Evolutionary conservation across 1,140 invertebrate species (phyloP), one percentile per base, ranked within the genome.

Genomic region (Drosophila sulfurigaster): DNA sequence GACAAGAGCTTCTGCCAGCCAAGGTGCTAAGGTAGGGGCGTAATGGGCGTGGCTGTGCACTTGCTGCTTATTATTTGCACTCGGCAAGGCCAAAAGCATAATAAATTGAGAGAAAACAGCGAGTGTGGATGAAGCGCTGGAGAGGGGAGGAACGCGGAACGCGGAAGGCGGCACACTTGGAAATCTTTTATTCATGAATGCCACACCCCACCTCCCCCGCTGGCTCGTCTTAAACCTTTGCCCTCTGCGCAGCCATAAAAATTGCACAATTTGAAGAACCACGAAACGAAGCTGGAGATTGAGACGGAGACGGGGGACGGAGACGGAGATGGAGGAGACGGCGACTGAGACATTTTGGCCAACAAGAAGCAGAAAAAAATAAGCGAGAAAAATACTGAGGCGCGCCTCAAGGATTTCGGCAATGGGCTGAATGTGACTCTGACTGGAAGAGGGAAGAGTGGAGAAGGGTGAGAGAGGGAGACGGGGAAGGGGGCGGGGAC

Each of bases 141-240:
- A 3, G 20, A 20, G 3, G 20, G n/a, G n/a, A n/a, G n/a, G n/a
- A n/a, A n/a, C n/a, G n/a, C n/a, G n/a, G n/a, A n/a, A n/a, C n/a
- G n/a, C 10, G 56, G 43, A 8, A 20, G 57, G 59, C 71, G 51
- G 58, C 64, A 56, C 75, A 77, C 69, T 77, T 65, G 78, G 54
- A 89, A 89, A 89, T 89, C 85, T 89, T 89, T 89, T 89, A 89
- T 89, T 89, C 85, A 89, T 89, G 85, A 89, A 89, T 81, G 67
- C 66, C 70, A 45, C 67, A 32, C 59, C 54, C 43, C 48, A 16
- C 16, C 13, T 32, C 41, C 58, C n/a, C n/a, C n/a, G n/a, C n/a
- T n/a, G n/a, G n/a, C n/a, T n/a, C n/a, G n/a, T n/a, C n/a, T 38
- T 10, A 10, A 38, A 13, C 57, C 43, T 35, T 52, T 35, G 15